phyloP scores from a whole-genome alignment of 2,797 vertebrate species.

The Falco rusticolus region DNA sequence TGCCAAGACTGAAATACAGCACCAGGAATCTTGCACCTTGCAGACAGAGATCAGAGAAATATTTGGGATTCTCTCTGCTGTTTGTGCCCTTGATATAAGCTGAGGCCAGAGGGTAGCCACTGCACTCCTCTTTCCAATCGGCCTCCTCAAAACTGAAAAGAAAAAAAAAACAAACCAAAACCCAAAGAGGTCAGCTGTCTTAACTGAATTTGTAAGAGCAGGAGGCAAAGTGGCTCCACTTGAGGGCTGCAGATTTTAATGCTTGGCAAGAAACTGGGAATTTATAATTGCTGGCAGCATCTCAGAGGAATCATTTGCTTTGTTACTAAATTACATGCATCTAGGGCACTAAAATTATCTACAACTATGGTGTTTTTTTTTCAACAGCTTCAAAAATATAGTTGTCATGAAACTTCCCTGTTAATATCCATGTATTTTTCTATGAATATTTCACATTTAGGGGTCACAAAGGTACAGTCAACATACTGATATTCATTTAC shows the following conservation, averaged over 20 bases:
- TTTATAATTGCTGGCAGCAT: background rate
- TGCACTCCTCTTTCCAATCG: background rate
- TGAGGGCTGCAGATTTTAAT: background rate
- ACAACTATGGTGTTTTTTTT: background rate
- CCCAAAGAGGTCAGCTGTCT: background rate
- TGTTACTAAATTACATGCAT: background rate
- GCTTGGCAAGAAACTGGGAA: background rate
- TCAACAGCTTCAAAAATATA: background rate
- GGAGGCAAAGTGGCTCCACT: background rate
- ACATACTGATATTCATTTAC: background rate
- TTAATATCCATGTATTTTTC: background rate
- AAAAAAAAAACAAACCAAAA: background rate
- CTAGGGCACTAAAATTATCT: background rate
- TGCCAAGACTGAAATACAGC: no score
- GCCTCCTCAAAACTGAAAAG: background rate
- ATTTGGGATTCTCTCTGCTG: no score
- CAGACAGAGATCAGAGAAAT: no score
- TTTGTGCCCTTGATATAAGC: no score
- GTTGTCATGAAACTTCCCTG: background rate
- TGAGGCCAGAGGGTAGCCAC: no score
- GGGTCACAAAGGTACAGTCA: background rate
- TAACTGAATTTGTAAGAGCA: background rate
- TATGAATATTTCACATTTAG: background rate
- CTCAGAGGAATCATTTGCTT: background rate
- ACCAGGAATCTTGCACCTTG: no score